A percentile compares a stretch with the other conserved stretches of the same genome.
Evolutionary conservation across 2,888 invertebrate genomes (phyloP).

Genomic region (Leptura quadrifasciata): DNA sequence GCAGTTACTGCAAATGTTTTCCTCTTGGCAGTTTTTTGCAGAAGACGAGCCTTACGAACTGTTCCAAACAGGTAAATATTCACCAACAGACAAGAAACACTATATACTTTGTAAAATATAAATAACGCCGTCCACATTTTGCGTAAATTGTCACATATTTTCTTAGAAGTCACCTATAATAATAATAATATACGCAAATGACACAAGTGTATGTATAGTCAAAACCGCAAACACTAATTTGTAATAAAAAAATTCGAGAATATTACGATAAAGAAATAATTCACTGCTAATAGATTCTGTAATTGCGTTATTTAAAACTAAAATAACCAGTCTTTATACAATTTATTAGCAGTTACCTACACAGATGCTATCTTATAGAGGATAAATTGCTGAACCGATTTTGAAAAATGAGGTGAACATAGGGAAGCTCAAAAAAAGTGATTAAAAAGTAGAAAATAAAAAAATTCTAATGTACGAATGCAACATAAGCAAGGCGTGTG

Average conservation of each 20-base stretch:
- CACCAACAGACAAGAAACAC: not conserved
- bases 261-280: not conserved
- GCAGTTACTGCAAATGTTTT: constrained; percentile 84
- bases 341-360: not conserved
- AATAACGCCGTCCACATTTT: too few species aligned
- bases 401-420: too few species aligned
- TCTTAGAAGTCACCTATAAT: not conserved
- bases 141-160: not conserved
- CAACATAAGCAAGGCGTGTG: too few species aligned
- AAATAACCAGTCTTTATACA: not conserved
- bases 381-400: too few species aligned
- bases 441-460: too few species aligned
- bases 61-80: constrained; percentile 85
- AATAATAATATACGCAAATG: not conserved
- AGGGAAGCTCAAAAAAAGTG: too few species aligned
- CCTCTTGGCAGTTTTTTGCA: constrained; percentile 84
- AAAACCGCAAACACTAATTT: not conserved
- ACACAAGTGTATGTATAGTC: not conserved
- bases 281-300: not conserved
- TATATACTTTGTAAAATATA: too few species aligned
- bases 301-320: not conserved
- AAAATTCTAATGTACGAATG: too few species aligned
- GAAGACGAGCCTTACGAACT: constrained; percentile 83
- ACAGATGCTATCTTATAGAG: too few species aligned
- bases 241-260: too few species aligned